phyloP scores from a whole-genome alignment of 2,113 vertebrate genomes.

The Trogon surrucura region DNA sequence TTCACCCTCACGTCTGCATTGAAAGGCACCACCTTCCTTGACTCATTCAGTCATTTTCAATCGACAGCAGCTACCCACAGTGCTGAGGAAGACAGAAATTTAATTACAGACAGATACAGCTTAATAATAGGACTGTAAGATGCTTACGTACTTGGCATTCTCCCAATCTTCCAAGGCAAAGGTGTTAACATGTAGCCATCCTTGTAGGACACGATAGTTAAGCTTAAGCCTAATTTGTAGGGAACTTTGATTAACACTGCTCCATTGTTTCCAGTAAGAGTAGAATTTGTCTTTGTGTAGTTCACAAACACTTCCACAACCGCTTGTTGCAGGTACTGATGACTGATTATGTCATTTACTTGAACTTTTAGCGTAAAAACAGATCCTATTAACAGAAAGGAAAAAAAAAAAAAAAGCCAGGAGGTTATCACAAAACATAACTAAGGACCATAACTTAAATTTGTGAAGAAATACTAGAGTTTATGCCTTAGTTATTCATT shows the following conservation, averaged over 20 bases:
- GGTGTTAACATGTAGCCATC: constrained; percentile 88
- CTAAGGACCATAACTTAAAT: neutral
- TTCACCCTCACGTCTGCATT: neutral
- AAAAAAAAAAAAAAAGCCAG: neutral
- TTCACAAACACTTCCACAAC: constrained; percentile 88
- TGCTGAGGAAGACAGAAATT: neutral
- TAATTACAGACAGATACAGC: neutral
- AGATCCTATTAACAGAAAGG: constrained; percentile 69
- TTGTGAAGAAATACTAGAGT: neutral
- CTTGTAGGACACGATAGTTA: constrained; percentile 87
- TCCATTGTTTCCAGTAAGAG: constrained; percentile 78
- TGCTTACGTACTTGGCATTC: constrained; percentile 86
- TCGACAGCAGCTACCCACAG: neutral
- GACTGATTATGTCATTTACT: constrained; percentile 88
- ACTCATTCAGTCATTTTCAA: neutral
- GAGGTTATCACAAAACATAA: neutral
- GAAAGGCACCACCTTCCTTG: neutral
- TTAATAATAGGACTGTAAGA: constrained; percentile 18
- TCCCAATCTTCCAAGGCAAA: constrained; percentile 89
- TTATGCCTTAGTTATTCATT: neutral
- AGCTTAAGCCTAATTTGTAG: constrained; percentile 80
- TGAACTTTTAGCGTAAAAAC: constrained; percentile 88
- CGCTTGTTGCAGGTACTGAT: constrained; percentile 82
- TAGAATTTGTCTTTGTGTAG: constrained; percentile 83
- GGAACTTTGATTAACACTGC: constrained; percentile 84